Evolutionary conservation across 2,888 invertebrate genomes (phyloP), one percentile per base, ranked within the genome.

Genomic region (Eledone cirrhosa): DNA sequence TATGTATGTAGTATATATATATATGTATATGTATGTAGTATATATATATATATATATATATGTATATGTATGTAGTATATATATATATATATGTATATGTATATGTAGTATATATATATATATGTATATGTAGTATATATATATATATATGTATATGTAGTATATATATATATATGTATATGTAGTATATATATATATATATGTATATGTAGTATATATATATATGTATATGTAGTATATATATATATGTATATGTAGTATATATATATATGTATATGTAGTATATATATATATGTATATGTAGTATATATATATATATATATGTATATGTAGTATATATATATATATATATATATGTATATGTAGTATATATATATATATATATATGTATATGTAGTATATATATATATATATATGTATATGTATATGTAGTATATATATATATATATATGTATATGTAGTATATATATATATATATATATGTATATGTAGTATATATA

Each of bases 371-470:
- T 53, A 53, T 1, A 22, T 53, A 22, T 53, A 22, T 53, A 1
- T 53, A 22, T 53, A 2, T 53, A 53, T 53, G 22, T 53, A 53
- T 53, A 53, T 53, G n/a, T n/a, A n/a, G n/a, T n/a, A n/a, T n/a
- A n/a, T n/a, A n/a, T n/a, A n/a, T n/a, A 53, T 53, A 53, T 53
- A 53, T 53, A 53, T 53, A 53, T 53, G 22, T 53, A 53, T 53
- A 53, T 53, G 22, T 53, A 53, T 53, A 53, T 53, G 22, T 53
- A 14, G 22, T 22, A 53, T 22, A 53, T 22, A 53, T 22, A 53
- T 22, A 53, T 22, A 53, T 1, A 2, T 19, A 2, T 19, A 53
- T 19, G 22, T 19, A 14, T 1, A 53, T 53, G 14, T 53, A 19
- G n/a, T n/a, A 22, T 2, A 22, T 19, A 14, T 19, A 1, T 53